These are phyloP conservation scores for Agrochola lota DNA, from an alignment of 2,888 invertebrate genomes.

Conservation along the genomic window DNA sequence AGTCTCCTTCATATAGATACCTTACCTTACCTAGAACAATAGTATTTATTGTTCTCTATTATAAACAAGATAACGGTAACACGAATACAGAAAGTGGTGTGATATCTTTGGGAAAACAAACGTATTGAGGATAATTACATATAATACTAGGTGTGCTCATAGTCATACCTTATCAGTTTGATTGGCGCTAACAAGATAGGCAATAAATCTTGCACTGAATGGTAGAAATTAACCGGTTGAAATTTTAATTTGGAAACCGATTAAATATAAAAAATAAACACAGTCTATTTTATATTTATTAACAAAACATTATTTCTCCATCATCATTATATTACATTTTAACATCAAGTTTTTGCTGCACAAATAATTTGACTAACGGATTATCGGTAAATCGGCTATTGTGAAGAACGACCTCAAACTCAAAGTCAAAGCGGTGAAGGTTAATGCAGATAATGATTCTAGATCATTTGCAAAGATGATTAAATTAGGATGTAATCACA, in stretches of 20 bases:
- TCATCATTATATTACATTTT: conserved; percentile 11
- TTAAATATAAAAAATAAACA: not conserved
- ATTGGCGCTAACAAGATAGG: conserved; percentile 14
- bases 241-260: conserved; percentile 5
- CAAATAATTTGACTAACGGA: conserved; percentile 44
- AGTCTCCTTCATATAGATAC: no score
- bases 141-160: conserved; percentile 1
- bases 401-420: conserved; percentile 47
- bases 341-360: conserved; percentile 20
- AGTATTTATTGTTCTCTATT: conserved; percentile 14
- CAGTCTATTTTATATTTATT: not conserved
- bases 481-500: conserved; percentile 15
- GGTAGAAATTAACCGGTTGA: not conserved
- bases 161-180: not conserved
- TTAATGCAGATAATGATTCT: conserved; percentile 20
- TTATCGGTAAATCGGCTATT: conserved; percentile 42
- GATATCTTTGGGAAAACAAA: conserved; percentile 28
- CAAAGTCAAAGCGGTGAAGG: conserved; percentile 56
- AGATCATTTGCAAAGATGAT: not conserved
- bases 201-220: not conserved
- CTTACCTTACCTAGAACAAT: no score
- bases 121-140: conserved; percentile 14
- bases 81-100: conserved; percentile 19
- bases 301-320: not conserved
- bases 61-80: conserved; percentile 17